A percentile compares a stretch with the other conserved stretches of the same genome.
phyloP scores from a whole-genome alignment of 2,113 vertebrate genomes.

The Echinops telfairi region DNA sequence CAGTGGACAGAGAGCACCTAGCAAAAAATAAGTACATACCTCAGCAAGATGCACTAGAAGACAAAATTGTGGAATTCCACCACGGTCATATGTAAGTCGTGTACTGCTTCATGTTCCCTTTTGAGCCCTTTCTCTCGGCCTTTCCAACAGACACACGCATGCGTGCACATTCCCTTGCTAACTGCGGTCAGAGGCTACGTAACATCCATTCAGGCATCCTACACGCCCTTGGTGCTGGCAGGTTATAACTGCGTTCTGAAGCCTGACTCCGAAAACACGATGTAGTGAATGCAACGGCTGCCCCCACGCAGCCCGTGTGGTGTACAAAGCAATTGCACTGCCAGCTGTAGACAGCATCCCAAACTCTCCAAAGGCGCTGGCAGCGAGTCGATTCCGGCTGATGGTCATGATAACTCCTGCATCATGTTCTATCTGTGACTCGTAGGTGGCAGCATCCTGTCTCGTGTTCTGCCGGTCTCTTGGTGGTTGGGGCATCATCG shows the following conservation, averaged over 20 bases:
- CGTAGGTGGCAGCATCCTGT: neutral
- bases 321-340: too few relatives aligned
- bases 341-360: too few relatives aligned
- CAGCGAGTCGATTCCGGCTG: too few relatives aligned
- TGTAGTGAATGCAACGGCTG: neutral
- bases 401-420: too few relatives aligned
- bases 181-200: too few relatives aligned
- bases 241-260: neutral
- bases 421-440: neutral
- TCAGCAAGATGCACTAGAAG: slow-evolving; percentile 96
- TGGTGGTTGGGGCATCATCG: neutral
- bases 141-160: neutral
- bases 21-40: slow-evolving; percentile 97
- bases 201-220: neutral
- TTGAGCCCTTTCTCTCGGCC: slow-evolving; percentile 28
- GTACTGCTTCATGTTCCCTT: accelerated
- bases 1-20: slow-evolving; percentile 95
- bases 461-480: neutral
- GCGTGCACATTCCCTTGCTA: neutral
- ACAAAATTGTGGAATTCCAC: slow-evolving; percentile 98
- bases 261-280: neutral
- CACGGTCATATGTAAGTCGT: slow-evolving; percentile 93
- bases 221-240: neutral
- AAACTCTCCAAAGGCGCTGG: too few relatives aligned
- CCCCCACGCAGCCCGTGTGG: neutral